Conservation (phyloP, 2,797 vertebrate genomes). For the Hafferia zeledoni region DNA sequence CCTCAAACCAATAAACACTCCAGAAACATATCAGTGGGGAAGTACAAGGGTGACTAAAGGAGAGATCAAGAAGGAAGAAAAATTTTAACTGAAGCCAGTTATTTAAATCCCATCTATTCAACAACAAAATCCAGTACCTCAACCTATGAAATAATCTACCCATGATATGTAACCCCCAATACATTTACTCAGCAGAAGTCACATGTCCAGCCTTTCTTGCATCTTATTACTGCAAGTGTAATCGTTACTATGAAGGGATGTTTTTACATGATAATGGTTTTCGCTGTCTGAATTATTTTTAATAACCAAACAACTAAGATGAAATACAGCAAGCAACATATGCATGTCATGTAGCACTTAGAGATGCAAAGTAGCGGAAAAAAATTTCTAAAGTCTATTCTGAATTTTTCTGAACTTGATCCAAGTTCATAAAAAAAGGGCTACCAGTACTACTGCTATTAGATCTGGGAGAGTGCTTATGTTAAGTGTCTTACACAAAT, state of each 20-base stretch:
- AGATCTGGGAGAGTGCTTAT: neutral
- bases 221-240: neutral
- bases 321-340: neutral
- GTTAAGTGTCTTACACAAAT: neutral
- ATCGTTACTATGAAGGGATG: neutral
- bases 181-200: neutral
- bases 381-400: neutral
- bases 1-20: neutral
- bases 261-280: neutral
- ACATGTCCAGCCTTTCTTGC: neutral
- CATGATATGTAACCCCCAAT: neutral
- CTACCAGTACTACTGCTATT: neutral
- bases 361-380: neutral
- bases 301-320: neutral
- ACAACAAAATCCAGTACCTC: neutral
- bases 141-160: neutral
- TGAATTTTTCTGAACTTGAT: neutral
- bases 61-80: neutral
- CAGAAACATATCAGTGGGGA: neutral
- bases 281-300: neutral
- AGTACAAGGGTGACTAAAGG: neutral
- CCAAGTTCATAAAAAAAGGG: neutral
- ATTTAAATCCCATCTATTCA: neutral
- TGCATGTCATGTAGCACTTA: neutral
- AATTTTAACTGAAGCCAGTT: neutral